These are phyloP conservation scores for Rana temporaria DNA, from an alignment of 2,113 vertebrate genomes.

Conservation along the genomic window DNA sequence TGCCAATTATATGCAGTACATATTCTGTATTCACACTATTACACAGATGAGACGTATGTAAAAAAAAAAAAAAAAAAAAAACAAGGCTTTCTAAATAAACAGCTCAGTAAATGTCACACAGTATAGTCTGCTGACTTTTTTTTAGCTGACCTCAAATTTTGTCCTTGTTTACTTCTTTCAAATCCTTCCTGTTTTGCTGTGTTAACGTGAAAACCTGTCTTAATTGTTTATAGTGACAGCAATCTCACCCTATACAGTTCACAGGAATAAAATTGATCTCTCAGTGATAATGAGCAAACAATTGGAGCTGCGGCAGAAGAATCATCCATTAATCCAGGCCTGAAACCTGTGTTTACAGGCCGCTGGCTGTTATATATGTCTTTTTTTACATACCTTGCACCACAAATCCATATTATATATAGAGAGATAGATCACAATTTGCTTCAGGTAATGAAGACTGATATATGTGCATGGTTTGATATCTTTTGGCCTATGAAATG, in stretches of 20 bases:
- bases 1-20: no score
- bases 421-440: not conserved
- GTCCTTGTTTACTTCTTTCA: conserved; percentile 37
- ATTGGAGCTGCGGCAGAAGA: not conserved
- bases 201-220: conserved; percentile 38
- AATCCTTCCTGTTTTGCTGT: conserved; percentile 38
- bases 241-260: conserved; percentile 31
- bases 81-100: not conserved
- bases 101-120: not conserved
- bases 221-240: conserved; percentile 44
- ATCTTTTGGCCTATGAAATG: not conserved
- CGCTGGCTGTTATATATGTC: not conserved
- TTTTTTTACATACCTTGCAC: not conserved
- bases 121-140: conserved; percentile 1
- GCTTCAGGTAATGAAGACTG: conserved; percentile 19
- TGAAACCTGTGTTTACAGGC: not conserved
- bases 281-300: conserved; percentile 43
- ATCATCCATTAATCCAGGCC: conserved; percentile 1
- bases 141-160: conserved; percentile 13
- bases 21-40: no score
- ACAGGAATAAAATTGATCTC: conserved; percentile 22
- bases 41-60: no score
- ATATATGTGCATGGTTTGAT: not conserved
- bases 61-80: no score
- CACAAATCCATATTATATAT: not conserved